Conservation (phyloP, 2,113 vertebrate species). For the Ivindomyrus marchei region DNA sequence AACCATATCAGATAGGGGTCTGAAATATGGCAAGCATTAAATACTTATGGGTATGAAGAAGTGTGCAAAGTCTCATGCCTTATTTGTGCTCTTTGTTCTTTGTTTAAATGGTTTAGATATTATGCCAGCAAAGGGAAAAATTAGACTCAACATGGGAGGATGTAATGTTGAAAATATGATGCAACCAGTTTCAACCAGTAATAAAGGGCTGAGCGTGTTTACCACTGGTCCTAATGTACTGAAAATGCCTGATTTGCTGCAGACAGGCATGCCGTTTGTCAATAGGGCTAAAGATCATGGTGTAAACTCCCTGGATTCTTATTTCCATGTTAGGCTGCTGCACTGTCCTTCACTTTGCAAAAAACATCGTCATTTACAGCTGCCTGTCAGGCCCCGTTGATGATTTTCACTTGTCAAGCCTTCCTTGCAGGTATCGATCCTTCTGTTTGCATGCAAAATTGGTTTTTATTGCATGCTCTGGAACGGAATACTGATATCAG, state of each 20-base stretch:
- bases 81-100: neutral
- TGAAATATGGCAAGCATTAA: too few species aligned
- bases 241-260: conserved; percentile 58
- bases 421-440: neutral
- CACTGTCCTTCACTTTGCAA: neutral
- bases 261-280: conserved; percentile 47
- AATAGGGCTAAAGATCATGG: conserved; percentile 52
- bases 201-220: conserved; percentile 23
- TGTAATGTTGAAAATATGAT: neutral
- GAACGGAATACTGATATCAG: neutral
- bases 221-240: conserved; percentile 44
- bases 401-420: neutral
- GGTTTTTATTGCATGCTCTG: neutral
- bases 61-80: too few species aligned
- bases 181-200: neutral
- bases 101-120: neutral
- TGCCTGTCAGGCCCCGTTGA: neutral
- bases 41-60: too few species aligned
- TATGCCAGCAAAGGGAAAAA: neutral
- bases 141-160: neutral
- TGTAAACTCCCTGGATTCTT: conserved; percentile 38
- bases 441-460: neutral
- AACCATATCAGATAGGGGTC: too few species aligned
- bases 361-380: conserved; percentile 56
- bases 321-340: conserved; percentile 8